Conservation (phyloP, 2,797 vertebrate species). For the Eupleurogrammus muticus region DNA sequence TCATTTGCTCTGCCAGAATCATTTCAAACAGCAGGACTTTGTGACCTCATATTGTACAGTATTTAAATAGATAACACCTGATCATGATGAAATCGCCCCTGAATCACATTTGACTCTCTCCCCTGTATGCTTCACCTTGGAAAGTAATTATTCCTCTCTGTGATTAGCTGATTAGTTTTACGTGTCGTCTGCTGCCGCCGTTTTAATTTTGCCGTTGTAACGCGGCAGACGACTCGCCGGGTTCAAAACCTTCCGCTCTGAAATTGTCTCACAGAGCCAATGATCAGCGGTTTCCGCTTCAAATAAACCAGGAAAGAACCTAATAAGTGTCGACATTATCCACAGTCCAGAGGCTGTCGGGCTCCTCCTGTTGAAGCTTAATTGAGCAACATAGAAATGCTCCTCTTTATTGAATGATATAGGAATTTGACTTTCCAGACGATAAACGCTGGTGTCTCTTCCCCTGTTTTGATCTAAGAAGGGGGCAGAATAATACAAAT, state of each 20-base stretch:
- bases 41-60: constrained; percentile 18
- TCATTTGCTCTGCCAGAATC: not conserved
- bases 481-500: constrained; percentile 30
- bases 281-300: constrained; percentile 39
- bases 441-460: constrained; percentile 30
- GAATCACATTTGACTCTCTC: constrained; percentile 37
- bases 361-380: constrained; percentile 60
- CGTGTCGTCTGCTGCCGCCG: constrained; percentile 7
- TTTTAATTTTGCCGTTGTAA: not conserved
- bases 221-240: not conserved
- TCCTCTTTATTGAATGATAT: constrained; percentile 61
- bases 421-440: constrained; percentile 57
- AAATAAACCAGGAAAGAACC: constrained; percentile 42
- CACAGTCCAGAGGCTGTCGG: constrained; percentile 40
- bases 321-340: constrained; percentile 58
- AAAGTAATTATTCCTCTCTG: constrained; percentile 20
- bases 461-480: constrained; percentile 40
- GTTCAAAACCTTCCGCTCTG: constrained; percentile 25
- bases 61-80: constrained; percentile 34
- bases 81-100: constrained; percentile 36
- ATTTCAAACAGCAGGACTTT: constrained; percentile 16
- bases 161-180: constrained; percentile 30
- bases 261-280: constrained; percentile 20
- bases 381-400: constrained; percentile 63
- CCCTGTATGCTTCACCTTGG: constrained; percentile 35